Evolutionary conservation across 1,140 invertebrate genomes (phyloP).

Genomic region (Idris sp.): DNA sequence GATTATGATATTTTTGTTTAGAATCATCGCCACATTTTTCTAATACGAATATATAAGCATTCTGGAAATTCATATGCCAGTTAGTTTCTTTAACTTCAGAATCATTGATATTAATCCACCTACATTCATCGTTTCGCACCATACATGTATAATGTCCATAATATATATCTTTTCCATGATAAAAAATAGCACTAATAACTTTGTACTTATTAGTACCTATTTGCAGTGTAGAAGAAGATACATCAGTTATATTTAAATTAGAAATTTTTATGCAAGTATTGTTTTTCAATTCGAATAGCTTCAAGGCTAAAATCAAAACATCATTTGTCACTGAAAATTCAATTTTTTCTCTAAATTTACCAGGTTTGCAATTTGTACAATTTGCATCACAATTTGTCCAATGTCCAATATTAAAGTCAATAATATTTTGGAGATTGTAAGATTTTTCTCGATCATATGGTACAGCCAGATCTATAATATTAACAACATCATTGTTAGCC

Average conservation of each 20-base stretch:
- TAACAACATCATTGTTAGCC: neutral
- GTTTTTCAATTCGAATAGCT: constrained; percentile 1
- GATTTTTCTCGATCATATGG: neutral
- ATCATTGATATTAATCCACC: constrained; percentile 2
- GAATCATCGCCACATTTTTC: neutral
- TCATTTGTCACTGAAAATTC: neutral
- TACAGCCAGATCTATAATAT: neutral
- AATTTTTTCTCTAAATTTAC: neutral
- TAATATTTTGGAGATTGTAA: constrained; percentile 1
- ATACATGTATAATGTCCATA: constrained; percentile 11
- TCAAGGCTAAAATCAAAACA: constrained; percentile 1
- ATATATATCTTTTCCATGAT: constrained; percentile 3
- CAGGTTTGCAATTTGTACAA: neutral
- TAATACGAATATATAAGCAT: constrained; percentile 12
- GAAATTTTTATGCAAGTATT: neutral
- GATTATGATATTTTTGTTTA: too few relatives aligned
- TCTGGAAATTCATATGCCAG: constrained; percentile 1
- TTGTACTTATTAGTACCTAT: neutral
- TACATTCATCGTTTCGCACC: neutral
- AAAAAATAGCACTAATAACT: neutral
- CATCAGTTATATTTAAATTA: neutral
- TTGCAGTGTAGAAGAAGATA: neutral
- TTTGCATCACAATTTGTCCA: neutral
- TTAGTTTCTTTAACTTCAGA: neutral
- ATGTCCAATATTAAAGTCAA: neutral